Evolutionary conservation across 1,140 invertebrate genomes (phyloP).

Genomic region (Cydia pomonella): DNA sequence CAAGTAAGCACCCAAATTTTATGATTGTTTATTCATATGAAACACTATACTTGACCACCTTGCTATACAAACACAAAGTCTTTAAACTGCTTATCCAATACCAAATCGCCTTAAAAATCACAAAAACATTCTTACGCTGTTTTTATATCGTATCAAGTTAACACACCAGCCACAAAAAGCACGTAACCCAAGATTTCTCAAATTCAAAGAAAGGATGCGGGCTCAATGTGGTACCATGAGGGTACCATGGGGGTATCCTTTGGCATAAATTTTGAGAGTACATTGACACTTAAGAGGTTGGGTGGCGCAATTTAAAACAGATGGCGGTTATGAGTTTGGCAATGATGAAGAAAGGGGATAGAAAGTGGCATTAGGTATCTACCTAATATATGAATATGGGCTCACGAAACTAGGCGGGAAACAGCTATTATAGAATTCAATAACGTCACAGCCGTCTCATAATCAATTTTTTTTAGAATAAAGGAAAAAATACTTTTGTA

Average conservation of each 20-base stretch:
- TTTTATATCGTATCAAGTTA: neutral
- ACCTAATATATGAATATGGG: no score
- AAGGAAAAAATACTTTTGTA: no score
- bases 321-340: neutral
- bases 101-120: neutral
- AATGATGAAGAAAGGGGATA: neutral
- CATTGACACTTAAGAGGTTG: conserved; percentile 21
- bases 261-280: conserved; percentile 17
- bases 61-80: neutral
- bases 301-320: neutral
- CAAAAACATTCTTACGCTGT: neutral
- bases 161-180: neutral
- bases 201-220: conserved; percentile 22
- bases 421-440: no score
- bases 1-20: neutral
- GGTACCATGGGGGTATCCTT: conserved; percentile 11
- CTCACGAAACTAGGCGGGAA: no score
- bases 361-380: neutral
- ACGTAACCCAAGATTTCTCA: conserved; percentile 20
- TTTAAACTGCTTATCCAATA: neutral
- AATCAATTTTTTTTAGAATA: no score
- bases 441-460: no score
- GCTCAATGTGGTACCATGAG: neutral
- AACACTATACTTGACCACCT: neutral
- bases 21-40: neutral